These are phyloP conservation scores for Pheosia gnoma DNA, from an alignment of 2,888 invertebrate genomes.

Conservation along the genomic window DNA sequence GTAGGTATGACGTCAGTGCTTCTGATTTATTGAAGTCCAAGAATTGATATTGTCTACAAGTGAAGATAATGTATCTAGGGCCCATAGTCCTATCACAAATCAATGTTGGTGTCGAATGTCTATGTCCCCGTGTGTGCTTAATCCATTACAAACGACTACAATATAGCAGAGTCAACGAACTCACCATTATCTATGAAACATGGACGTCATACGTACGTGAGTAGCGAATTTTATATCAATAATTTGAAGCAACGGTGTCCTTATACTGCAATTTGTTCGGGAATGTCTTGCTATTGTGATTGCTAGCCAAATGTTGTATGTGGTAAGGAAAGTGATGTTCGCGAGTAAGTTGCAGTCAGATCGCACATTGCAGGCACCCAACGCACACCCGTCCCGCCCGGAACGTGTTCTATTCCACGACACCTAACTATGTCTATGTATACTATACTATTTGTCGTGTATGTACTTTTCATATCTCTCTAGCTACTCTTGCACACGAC, in stretches of 20 bases:
- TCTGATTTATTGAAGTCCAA: conserved; percentile 20
- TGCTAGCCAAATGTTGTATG: background rate
- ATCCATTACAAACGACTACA: too few relatives aligned
- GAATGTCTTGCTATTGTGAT: conserved; percentile 17
- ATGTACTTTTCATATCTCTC: conserved; percentile 55
- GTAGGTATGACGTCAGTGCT: conserved; percentile 7
- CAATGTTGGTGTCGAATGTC: too few relatives aligned
- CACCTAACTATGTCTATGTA: conserved; percentile 54
- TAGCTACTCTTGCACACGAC: conserved; percentile 57
- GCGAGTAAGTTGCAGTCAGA: conserved; percentile 25
- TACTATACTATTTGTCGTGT: conserved; percentile 32
- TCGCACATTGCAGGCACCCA: conserved; percentile 48
- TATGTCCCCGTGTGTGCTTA: too few relatives aligned
- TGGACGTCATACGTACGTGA: conserved; percentile 22
- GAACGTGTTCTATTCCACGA: conserved; percentile 83
- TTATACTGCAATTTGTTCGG: conserved; percentile 45
- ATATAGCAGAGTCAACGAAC: too few relatives aligned
- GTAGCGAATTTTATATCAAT: conserved; percentile 27
- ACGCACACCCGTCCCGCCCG: conserved; percentile 81
- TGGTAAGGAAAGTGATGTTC: background rate
- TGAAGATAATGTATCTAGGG: background rate
- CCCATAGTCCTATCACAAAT: too few relatives aligned
- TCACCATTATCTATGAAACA: background rate
- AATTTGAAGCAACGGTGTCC: conserved; percentile 35
- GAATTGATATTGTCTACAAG: background rate